Conservation (phyloP, 2,113 vertebrate species). For the Pagrus major region DNA sequence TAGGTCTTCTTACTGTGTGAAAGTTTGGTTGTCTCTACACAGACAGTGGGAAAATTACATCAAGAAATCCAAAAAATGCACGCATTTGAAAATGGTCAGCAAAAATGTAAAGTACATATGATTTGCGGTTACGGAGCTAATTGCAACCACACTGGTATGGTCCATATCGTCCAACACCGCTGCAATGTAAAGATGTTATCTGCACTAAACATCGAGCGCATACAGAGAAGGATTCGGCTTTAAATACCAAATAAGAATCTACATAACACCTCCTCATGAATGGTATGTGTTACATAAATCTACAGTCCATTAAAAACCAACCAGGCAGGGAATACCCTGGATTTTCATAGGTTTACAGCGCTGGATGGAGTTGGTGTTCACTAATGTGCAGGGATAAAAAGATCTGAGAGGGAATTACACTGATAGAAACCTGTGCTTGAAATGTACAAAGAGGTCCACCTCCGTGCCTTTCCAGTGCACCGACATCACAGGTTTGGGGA, state of each 20-base stretch:
- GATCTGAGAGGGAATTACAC: conserved; percentile 43
- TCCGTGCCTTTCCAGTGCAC: conserved; percentile 61
- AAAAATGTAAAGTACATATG: not conserved
- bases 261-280: not conserved
- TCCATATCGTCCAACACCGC: not conserved
- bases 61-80: not conserved
- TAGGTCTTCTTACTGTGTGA: not conserved
- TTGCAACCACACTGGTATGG: conserved; percentile 14
- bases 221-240: not conserved
- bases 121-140: conserved; percentile 1
- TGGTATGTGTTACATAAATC: not conserved
- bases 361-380: conserved; percentile 8
- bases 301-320: conserved; percentile 15
- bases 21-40: not conserved
- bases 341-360: not conserved
- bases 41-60: not conserved
- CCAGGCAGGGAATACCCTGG: conserved; percentile 1
- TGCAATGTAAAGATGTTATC: not conserved
- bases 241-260: not conserved
- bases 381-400: conserved; percentile 50
- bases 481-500: conserved; percentile 77
- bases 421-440: conserved; percentile 49
- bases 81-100: not conserved
- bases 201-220: not conserved
- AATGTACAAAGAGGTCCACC: conserved; percentile 65